Evolutionary conservation across 2,888 invertebrate species (phyloP), one percentile per base, ranked within the genome.

Genomic region (Chrysotoxum bicinctum): DNA sequence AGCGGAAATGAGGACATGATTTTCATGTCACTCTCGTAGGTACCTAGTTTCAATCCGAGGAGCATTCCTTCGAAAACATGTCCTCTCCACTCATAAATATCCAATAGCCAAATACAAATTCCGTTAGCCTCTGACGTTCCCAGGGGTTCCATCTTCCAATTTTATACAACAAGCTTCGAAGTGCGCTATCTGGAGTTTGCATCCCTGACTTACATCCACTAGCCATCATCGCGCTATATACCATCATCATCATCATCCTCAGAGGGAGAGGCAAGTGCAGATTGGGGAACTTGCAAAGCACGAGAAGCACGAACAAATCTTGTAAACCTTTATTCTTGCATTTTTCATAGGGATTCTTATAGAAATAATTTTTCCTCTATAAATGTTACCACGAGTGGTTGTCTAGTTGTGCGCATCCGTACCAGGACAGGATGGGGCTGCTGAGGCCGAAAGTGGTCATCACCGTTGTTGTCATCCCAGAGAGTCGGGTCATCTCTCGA

Each of bases 21-120:
- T 85, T 85, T 73, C 85, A 81, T 85, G 85, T 85, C 85, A 73
- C 73, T 76, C 40, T 85, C 76, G 81, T 85, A 9, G 64, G 66
- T 45, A 66, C 64, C 48, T 69, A 77, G 76, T 77, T 62, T 60
- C 68, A 73, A 80, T 81, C 72, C 56, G 8, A 32, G 52, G 56
- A 69, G 48, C 62, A 48, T 80, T 80, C 60, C 70, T 60, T 62
- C 48, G 14, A 45, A 72, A 73, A 64, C 85, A 85, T 81, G 85
- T 81, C 81, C 76, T 73, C 72, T 77, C 81, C 76, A 73, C 85
- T 85, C 85, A 85, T 85, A 85, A 85, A 85, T 85, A 85, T 85
- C 85, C 85, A 85, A 85, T 85, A 85, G 81, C 85, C 73, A 81
- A 77, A 85, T 85, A 85, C 85, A 85, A 85, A 85, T 85, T 85